Conservation (phyloP, 2,888 invertebrate genomes). For the Aspidapion aeneum region DNA sequence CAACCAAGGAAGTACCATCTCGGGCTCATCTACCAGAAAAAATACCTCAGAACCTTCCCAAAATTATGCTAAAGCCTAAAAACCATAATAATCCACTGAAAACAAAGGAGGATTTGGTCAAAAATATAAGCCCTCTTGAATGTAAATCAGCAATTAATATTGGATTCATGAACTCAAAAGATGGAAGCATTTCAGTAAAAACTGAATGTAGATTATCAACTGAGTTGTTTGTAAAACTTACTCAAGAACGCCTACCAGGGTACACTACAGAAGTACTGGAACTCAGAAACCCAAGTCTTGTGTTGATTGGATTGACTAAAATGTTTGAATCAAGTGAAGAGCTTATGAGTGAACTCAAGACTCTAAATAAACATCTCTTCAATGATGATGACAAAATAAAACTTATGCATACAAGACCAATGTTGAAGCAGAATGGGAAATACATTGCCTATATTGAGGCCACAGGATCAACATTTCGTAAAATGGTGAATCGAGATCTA, state of each 20-base stretch:
- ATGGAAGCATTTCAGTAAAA: background rate
- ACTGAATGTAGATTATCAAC: background rate
- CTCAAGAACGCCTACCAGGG: background rate
- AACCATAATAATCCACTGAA: background rate
- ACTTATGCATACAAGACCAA: background rate
- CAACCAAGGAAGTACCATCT: too few relatives aligned
- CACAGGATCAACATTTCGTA: background rate
- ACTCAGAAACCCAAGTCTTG: background rate
- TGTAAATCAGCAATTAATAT: background rate
- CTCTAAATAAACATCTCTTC: background rate
- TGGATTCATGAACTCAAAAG: background rate
- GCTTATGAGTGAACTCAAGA: background rate
- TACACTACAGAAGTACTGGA: background rate
- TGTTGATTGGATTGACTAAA: background rate
- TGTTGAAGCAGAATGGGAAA: background rate
- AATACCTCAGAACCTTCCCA: too few relatives aligned
- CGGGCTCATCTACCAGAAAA: too few relatives aligned
- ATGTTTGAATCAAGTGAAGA: background rate
- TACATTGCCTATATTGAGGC: background rate
- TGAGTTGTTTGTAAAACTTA: background rate
- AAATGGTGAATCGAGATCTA: background rate
- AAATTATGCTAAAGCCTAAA: background rate
- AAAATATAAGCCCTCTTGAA: background rate
- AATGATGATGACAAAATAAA: background rate
- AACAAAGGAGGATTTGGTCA: background rate